Evolutionary conservation across 2,113 vertebrate species (phyloP).

Genomic region (Lophotis ruficrista): DNA sequence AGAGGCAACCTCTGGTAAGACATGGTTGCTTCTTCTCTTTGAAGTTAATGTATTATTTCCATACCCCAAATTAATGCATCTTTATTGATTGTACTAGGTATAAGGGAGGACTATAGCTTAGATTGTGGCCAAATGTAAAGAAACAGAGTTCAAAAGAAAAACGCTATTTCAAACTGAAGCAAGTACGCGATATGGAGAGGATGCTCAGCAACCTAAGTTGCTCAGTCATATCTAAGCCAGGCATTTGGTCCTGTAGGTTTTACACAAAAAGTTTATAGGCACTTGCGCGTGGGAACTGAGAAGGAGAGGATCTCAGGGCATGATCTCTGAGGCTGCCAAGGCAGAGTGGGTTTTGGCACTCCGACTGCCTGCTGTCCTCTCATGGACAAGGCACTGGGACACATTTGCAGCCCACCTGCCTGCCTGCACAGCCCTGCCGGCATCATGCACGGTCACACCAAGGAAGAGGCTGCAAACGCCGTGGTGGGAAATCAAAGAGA

Average conservation of each 20-base stretch:
- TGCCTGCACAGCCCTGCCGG: not conserved
- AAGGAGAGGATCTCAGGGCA: not conserved
- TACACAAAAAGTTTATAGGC: not conserved
- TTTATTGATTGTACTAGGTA: not conserved
- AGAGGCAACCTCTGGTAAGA: not conserved
- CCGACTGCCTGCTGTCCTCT: not conserved
- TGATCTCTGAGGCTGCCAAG: not conserved
- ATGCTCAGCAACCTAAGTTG: not conserved
- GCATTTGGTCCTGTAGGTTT: not conserved
- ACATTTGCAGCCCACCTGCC: rapidly evolving
- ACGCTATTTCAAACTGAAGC: not conserved
- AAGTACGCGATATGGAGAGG: not conserved
- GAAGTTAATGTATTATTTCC: not conserved
- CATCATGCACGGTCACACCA: rapidly evolving
- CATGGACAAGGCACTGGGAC: not conserved
- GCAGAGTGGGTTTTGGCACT: not conserved
- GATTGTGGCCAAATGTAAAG: not conserved
- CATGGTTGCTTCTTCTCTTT: not conserved
- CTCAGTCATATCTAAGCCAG: not conserved
- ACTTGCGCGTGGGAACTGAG: not conserved
- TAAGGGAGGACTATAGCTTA: not conserved
- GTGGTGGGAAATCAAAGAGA: not conserved
- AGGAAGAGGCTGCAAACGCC: rapidly evolving
- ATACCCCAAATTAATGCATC: not conserved
- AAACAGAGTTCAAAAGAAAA: not conserved